Base-by-base conservation (phyloP, 2,113 vertebrate genomes). In the Setophaga coronata region DNA sequence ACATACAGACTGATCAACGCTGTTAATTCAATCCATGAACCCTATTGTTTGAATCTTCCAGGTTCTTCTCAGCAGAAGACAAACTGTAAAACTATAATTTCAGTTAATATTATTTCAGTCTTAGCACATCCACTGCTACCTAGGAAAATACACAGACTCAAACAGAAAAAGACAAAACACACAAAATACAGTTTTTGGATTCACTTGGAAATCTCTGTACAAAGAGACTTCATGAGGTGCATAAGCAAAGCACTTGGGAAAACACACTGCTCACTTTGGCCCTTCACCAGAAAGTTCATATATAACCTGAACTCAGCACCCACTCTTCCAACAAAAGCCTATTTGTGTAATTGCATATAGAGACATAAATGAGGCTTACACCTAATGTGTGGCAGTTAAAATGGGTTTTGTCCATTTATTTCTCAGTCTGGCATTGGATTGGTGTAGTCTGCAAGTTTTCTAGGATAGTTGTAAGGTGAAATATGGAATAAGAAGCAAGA, bases 141-240 rank as follows among this genome's bases (percentile, higher is more conserved):
- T 29, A 23, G 20, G 31, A 83, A 66, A 71, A 81, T 18, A 76
- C 19, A 82, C 2, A 90, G 14, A 70, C 2, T 2, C 53, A 77
- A 40, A 48, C 0, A 36, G 25, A 24, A 56, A 57, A 62, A 61
- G 25, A 25, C 28, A 76, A 80, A 83, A 40, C 7, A 72, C 21
- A 62, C 42, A 77, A 77, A 57, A 76, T 20, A 31, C 10, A 19
- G 34, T 0, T 45, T 73, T 67, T 58, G 2, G 6, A 47, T 74
- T 69, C 42, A n/a, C 9, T 40, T 43, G 38, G 40, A 16, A 58
- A 85, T 66, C 60, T 66, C 51, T 0, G 0, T 42, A 57, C 8
- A 34, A 78, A 53, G 29, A 62, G 12, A 54, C 13, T 56, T 33
- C 1, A 7, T 2, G 14, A 54, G 13, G 13, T 26, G 23, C 40